Percentiles rank a stretch among this genome's conserved stretches.
phyloP scores from a whole-genome alignment of 2,888 invertebrate species.

The Dendrolimus houi region DNA sequence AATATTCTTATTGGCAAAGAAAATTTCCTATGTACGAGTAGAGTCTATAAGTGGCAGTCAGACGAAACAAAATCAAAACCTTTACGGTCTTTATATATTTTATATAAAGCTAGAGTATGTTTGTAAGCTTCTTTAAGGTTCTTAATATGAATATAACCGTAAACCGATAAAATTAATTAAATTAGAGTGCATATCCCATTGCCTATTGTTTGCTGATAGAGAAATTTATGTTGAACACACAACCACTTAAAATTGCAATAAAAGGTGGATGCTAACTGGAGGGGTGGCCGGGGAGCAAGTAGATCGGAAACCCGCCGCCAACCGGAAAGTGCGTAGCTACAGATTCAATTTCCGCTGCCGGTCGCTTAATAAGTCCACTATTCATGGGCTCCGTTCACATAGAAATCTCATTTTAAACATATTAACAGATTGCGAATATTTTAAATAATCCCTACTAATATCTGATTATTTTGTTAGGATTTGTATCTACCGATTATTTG shows the following conservation, averaged over 20 bases:
- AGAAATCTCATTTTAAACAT: slow-evolving; percentile 24
- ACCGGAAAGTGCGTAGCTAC: slow-evolving; percentile 68
- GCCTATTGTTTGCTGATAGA: slow-evolving; percentile 3
- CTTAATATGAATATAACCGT: not conserved
- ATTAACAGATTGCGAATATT: no score
- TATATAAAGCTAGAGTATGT: no score
- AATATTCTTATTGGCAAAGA: no score
- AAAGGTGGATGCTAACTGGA: slow-evolving; percentile 34
- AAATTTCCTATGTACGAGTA: no score
- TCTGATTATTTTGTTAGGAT: no score
- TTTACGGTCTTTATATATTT: no score
- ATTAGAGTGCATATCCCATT: slow-evolving; percentile 1
- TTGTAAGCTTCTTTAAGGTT: no score
- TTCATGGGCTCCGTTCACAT: slow-evolving; percentile 45
- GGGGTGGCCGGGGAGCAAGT: slow-evolving; percentile 25
- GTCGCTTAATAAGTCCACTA: slow-evolving; percentile 63
- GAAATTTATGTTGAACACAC: not conserved
- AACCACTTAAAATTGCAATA: slow-evolving; percentile 33
- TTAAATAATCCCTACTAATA: no score
- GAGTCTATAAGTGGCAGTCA: no score
- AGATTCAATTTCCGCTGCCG: slow-evolving; percentile 70
- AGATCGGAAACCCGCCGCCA: slow-evolving; percentile 50
- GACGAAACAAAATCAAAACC: no score
- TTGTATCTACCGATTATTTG: no score
- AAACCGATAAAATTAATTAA: slow-evolving; percentile 19